Evolutionary conservation across 2,888 invertebrate species (phyloP), one percentile per base, ranked within the genome.

Genomic region (Bembecia ichneumoniformis): DNA sequence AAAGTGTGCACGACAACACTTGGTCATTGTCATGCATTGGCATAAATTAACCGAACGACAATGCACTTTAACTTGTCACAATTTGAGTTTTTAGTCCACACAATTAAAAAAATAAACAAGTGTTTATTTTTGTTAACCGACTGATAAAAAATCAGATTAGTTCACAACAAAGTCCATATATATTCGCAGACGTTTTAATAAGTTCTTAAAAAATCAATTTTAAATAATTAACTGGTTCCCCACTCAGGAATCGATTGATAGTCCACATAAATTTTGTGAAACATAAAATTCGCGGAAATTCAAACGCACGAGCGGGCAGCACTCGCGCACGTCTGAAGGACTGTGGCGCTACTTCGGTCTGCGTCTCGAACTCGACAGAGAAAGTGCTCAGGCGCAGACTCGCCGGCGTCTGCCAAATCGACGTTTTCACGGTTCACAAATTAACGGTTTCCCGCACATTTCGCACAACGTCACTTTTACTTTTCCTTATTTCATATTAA

Each of bases 381-480:
- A 84, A 86, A 86, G 86, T 83, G 73, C 65, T 77, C 74, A 64
- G 28, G 78, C 76, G 74, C 83, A 86, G 86, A 86, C 86, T 83
- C 80, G 73, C 75, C 74, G 82, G 73, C 81, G 86, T 80, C 86
- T 84, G 82, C 82, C 86, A 82, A 83, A 79, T 76, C 70, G 69
- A 58, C 70, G 75, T 81, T 82, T 84, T 82, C 80, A 80, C 76
- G 82, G 74, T 74, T 74, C 74, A 71, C 62, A 76, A 80, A 82
- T 76, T 71, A 66, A 78, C 73, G 67, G 63, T 81, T 84, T 81
- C 78, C 81, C 28, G 74, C 70, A 77, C 72, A 66, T 71, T 58
- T 71, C 68, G 69, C 58, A 74, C 63, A 59, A 55, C 55, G 73
- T 70, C 40, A 14, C 14, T 40, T 40, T 40, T 40, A 5, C 40